Evolutionary conservation across 2,797 vertebrate species (phyloP), one percentile per base, ranked within the genome.

Genomic region (Amblyraja radiata): DNA sequence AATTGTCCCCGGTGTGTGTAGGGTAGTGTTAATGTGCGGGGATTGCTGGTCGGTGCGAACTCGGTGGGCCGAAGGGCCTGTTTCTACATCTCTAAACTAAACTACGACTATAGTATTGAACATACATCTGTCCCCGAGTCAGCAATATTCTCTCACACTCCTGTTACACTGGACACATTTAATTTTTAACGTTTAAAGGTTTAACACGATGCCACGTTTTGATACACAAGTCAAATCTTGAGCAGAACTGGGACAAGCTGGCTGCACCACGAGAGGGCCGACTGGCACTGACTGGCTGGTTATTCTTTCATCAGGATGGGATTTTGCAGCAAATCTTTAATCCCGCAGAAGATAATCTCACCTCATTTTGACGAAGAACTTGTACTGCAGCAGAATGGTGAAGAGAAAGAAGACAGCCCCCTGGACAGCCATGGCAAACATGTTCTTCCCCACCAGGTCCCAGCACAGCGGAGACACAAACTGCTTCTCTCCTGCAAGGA

Each of bases 391-490:
- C 91, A 99, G 95, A 18, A 99, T 93, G 5, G 97, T 99, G 95
- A 98, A 96, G 93, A 97, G 94, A 94, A 99, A 98, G 95, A 99
- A 98, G 94, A 98, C 0, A 0, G 97, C 23, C 0, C 98, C 98
- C 94, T 99, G 95, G 0, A 95, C 14, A 0, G 96, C 97, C 98
- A 99, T 98, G 6, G 97, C 97, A 1, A 98, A 97, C 94, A 99
- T 95, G 95, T 99, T 99, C 96, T 98, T 98, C 93, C 98, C 97
- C 0, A 97, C 97, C 94, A 98, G 96, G 54, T 99, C 97, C 98
- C 98, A 98, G 93, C 95, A 95, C 32, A 99, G 95, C 0, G 98
- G 98, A 0, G 98, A 97, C 94, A 97, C 95, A 0, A 96, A 97
- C 68, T 94, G 96, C 88, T 95, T 96, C 77, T 96, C 95, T 76